phyloP scores from a whole-genome alignment of 2,888 invertebrate genomes.

The Nysson spinosus region DNA sequence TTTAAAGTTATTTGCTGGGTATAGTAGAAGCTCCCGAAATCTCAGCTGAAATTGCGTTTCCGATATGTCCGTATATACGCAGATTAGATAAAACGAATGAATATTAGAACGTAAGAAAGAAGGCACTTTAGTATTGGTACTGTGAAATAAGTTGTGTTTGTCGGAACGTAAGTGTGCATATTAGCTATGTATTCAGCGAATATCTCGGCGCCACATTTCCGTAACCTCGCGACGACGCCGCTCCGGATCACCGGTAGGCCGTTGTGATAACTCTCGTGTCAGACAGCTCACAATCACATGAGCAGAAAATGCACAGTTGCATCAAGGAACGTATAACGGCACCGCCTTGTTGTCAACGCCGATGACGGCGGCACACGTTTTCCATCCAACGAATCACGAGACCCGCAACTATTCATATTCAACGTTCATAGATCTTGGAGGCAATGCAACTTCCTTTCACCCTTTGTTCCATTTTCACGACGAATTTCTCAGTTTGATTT shows the following conservation, averaged over 20 bases:
- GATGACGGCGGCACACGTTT: background rate
- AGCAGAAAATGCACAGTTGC: constrained; percentile 1
- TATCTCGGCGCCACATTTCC: constrained; percentile 54
- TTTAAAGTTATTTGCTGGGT: no score
- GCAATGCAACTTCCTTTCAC: no score
- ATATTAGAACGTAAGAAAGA: no score
- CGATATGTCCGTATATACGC: background rate
- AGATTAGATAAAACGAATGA: background rate
- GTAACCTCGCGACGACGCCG: constrained; percentile 51
- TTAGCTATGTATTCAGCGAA: constrained; percentile 10
- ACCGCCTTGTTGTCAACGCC: constrained; percentile 2
- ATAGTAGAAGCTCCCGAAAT: no score
- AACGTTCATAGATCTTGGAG: no score
- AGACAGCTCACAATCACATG: constrained; percentile 20
- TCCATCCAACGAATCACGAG: background rate
- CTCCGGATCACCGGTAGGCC: constrained; percentile 53
- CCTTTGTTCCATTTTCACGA: no score
- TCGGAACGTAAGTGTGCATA: background rate
- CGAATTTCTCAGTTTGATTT: no score
- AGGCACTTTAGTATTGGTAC: background rate
- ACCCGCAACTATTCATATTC: no score
- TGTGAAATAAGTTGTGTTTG: background rate
- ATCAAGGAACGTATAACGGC: constrained; percentile 13
- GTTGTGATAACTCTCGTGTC: constrained; percentile 51
- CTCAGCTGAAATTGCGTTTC: no score